Evolutionary conservation across 2,888 invertebrate species (phyloP).

Genomic region (Eucera pruinosa): DNA sequence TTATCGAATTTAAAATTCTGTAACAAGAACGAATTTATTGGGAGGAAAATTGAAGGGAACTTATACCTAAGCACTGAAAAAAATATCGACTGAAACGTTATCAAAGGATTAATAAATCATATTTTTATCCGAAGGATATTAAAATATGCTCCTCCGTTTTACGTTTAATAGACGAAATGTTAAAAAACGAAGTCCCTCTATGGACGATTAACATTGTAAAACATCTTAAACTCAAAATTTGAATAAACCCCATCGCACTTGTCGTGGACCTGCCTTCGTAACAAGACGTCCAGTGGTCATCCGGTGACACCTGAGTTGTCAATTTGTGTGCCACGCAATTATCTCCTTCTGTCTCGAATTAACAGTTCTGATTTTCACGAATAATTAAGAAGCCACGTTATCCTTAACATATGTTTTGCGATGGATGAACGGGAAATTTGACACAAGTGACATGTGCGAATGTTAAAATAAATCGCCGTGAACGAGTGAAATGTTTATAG

Average conservation of each 20-base stretch:
- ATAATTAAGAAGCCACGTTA: not conserved
- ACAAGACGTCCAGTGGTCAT: conserved; percentile 44
- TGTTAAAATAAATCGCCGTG: conserved; percentile 19
- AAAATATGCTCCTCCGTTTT: not conserved
- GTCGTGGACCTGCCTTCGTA: conserved; percentile 40
- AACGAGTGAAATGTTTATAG: conserved; percentile 48
- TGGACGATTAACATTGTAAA: not conserved
- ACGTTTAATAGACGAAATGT: not conserved
- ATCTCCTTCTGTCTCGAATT: conserved; percentile 1
- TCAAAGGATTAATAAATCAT: conserved; percentile 9
- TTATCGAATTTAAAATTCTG: not conserved
- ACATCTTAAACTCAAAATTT: conserved; percentile 32
- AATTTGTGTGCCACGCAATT: conserved; percentile 51
- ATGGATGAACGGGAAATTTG: conserved; percentile 28
- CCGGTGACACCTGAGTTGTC: conserved; percentile 54
- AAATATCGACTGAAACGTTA: conserved; percentile 9
- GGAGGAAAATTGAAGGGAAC: not conserved
- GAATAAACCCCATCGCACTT: conserved; percentile 37
- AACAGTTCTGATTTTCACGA: not conserved
- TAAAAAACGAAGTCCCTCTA: not conserved
- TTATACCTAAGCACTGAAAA: conserved; percentile 6
- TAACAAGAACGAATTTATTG: not conserved
- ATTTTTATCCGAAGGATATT: not conserved
- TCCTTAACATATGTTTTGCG: not conserved
- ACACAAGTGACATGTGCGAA: conserved; percentile 47